Evolutionary conservation across 2,888 invertebrate genomes (phyloP).

Genomic region (Notodonta dromedarius): DNA sequence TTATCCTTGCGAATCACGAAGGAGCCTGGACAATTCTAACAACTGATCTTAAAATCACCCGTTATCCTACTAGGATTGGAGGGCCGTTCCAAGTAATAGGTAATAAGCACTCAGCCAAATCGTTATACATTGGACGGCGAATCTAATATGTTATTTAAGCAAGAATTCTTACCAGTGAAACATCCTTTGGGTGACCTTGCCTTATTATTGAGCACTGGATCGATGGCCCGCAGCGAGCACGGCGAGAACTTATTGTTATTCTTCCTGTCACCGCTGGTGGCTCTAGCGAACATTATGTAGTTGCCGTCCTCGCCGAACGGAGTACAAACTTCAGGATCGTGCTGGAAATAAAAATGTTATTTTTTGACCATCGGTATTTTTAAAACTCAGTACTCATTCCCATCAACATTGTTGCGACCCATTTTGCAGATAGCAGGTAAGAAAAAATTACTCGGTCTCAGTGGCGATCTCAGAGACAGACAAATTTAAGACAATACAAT

Average conservation of each 20-base stretch:
- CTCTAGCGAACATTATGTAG: constrained; percentile 99
- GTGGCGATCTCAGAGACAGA: no score
- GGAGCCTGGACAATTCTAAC: no score
- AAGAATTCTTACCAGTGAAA: constrained; percentile 89
- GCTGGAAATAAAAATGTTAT: constrained; percentile 81
- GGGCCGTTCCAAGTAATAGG: neutral
- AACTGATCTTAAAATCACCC: no score
- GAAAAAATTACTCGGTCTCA: no score
- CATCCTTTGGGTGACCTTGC: constrained; percentile 96
- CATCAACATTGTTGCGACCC: no score
- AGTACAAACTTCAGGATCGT: constrained; percentile 97
- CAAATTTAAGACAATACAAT: no score
- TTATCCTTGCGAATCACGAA: no score
- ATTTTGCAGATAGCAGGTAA: no score
- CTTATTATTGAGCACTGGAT: constrained; percentile 95
- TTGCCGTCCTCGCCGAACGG: constrained; percentile 98
- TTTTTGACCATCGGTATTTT: neutral
- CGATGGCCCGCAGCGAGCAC: constrained; percentile 96
- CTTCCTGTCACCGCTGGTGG: constrained; percentile 98
- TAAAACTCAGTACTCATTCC: no score
- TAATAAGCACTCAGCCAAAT: no score
- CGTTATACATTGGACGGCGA: no score
- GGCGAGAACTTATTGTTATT: constrained; percentile 99
- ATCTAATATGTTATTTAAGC: neutral
- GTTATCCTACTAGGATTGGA: neutral